Evolutionary conservation across 2,113 vertebrate genomes (phyloP).

Genomic region (Brachionichthys hirsutus): DNA sequence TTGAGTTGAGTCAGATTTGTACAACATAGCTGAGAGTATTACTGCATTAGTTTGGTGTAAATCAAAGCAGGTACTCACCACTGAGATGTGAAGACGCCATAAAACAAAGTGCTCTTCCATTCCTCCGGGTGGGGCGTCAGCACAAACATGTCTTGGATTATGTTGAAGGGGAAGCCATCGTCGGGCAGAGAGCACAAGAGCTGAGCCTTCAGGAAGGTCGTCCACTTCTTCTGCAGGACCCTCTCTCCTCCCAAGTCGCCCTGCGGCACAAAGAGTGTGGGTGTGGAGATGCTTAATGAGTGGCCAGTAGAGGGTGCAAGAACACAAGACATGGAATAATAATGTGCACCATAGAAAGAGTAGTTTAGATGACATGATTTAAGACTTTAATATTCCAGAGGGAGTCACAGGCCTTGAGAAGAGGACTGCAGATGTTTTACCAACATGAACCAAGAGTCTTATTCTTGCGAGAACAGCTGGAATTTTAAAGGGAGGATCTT

Average conservation of each 20-base stretch:
- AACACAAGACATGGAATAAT: conserved; percentile 32
- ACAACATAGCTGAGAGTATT: no score
- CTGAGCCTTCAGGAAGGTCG: conserved; percentile 94
- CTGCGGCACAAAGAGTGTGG: conserved; percentile 66
- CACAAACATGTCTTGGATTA: conserved; percentile 94
- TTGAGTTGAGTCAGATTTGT: no score
- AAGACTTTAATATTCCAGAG: conserved; percentile 3
- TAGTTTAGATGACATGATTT: conserved; percentile 14
- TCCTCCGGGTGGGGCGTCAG: conserved; percentile 80
- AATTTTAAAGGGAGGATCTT: neutral
- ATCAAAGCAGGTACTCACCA: conserved; percentile 77
- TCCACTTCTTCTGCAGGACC: conserved; percentile 95
- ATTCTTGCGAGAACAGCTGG: neutral
- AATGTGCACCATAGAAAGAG: conserved; percentile 13
- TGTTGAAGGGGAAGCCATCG: conserved; percentile 94
- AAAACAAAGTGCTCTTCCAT: conserved; percentile 88
- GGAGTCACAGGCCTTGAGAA: conserved; percentile 1
- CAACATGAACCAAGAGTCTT: neutral
- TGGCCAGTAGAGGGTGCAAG: conserved; percentile 53
- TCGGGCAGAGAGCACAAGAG: conserved; percentile 88
- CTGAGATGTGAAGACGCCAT: conserved; percentile 94
- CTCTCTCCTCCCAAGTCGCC: conserved; percentile 92
- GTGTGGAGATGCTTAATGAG: neutral
- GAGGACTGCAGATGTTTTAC: no score
- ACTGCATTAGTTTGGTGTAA: neutral